Evolutionary conservation across 35 echinoderm and acorn worm genomes (phyloP).

Genomic region (Eucidaris tribuloides): DNA sequence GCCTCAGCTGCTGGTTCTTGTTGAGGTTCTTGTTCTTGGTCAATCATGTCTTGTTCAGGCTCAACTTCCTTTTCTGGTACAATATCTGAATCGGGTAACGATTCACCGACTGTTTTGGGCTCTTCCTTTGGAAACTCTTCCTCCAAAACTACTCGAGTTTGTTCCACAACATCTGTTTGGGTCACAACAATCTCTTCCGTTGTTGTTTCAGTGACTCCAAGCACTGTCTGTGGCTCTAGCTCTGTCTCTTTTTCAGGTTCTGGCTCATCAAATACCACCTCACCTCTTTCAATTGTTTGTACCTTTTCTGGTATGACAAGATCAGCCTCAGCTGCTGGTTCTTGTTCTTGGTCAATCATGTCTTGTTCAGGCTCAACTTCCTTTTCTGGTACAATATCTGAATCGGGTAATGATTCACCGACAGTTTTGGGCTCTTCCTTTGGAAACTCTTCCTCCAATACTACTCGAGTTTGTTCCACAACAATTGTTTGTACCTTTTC

Average conservation of each 20-base stretch:
- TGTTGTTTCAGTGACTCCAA: constrained; percentile 6
- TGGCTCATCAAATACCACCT: constrained; percentile 1
- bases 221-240: background rate
- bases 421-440: background rate
- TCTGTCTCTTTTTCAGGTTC: constrained; percentile 4
- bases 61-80: constrained; percentile 10
- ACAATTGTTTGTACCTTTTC: constrained; percentile 13
- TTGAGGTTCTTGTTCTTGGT: background rate
- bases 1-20: background rate
- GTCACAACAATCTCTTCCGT: background rate
- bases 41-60: constrained; percentile 17
- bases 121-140: background rate
- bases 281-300: background rate
- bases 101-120: background rate
- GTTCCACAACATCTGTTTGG: background rate
- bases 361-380: constrained; percentile 13
- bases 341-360: background rate
- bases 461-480: background rate
- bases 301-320: background rate
- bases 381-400: constrained; percentile 16
- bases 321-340: background rate
- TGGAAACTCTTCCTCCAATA: constrained; percentile 15
- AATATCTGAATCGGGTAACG: constrained; percentile 7
- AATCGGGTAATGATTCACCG: background rate
- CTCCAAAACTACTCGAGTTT: constrained; percentile 16